Conservation (phyloP, 2,888 invertebrate species). For the Lasioglossum marginatum region DNA sequence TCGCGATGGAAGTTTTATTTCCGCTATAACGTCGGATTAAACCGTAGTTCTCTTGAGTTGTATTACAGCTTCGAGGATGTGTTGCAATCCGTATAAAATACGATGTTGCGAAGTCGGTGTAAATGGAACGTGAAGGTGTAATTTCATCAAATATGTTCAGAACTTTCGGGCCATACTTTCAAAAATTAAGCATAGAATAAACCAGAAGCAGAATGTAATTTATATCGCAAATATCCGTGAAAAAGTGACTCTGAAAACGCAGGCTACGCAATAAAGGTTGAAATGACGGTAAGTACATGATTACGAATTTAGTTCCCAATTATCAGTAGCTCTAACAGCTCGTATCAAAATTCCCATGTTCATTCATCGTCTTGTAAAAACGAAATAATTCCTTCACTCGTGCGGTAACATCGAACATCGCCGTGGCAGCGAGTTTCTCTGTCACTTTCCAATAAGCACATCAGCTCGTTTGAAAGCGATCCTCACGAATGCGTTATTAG, state of each 20-base stretch:
- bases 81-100: neutral
- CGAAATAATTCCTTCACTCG: neutral
- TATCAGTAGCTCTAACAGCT: neutral
- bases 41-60: neutral
- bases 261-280: neutral
- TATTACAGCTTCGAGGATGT: neutral
- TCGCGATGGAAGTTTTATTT: neutral
- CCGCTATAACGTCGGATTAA: neutral
- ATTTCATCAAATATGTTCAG: neutral
- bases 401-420: neutral
- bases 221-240: neutral
- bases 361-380: neutral
- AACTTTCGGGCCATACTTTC: neutral
- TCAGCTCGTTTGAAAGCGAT: constrained; percentile 10
- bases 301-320: neutral
- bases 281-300: neutral
- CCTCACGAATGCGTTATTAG: constrained; percentile 3
- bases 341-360: neutral
- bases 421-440: neutral
- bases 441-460: neutral
- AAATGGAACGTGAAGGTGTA: neutral
- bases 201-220: neutral
- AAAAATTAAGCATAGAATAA: neutral
- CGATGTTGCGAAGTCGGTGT: neutral
- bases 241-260: neutral